Evolutionary conservation across 2,113 vertebrate genomes (phyloP).

Genomic region (Dissostichus mawsoni): DNA sequence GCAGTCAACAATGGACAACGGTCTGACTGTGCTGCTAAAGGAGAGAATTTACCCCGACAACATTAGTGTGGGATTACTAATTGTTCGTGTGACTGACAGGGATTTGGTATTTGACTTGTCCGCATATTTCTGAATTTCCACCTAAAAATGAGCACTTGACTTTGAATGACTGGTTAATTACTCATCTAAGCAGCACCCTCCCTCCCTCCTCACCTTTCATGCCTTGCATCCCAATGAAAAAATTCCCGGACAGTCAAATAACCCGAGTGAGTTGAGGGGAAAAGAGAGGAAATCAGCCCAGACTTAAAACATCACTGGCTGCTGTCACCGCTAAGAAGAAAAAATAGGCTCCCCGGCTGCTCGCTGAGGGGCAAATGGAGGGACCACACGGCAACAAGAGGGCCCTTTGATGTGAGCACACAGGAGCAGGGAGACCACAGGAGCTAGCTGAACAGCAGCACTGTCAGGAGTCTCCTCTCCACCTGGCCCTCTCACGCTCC

Average conservation of each 20-base stretch:
- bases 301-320: constrained; percentile 79
- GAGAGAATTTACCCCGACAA: constrained; percentile 31
- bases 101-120: constrained; percentile 55
- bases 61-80: constrained; percentile 17
- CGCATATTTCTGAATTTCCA: constrained; percentile 67
- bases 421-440: constrained; percentile 75
- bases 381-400: constrained; percentile 81
- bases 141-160: constrained; percentile 73
- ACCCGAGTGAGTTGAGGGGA: constrained; percentile 60
- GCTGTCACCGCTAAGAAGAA: constrained; percentile 70
- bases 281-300: constrained; percentile 58
- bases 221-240: constrained; percentile 74
- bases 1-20: constrained; percentile 38
- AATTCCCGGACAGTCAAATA: constrained; percentile 80
- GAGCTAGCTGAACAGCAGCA: constrained; percentile 45
- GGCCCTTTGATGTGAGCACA: constrained; percentile 79
- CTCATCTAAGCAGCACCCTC: constrained; percentile 46
- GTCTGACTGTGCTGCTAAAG: constrained; percentile 31
- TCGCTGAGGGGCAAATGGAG: constrained; percentile 76
- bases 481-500: constrained; percentile 77
- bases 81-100: constrained; percentile 32
- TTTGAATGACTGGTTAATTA: constrained; percentile 83
- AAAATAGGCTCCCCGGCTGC: constrained; percentile 39
- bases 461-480: constrained; percentile 57
- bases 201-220: constrained; percentile 62